Conservation (phyloP, 2,113 vertebrate genomes). For the Trichechus manatus region DNA sequence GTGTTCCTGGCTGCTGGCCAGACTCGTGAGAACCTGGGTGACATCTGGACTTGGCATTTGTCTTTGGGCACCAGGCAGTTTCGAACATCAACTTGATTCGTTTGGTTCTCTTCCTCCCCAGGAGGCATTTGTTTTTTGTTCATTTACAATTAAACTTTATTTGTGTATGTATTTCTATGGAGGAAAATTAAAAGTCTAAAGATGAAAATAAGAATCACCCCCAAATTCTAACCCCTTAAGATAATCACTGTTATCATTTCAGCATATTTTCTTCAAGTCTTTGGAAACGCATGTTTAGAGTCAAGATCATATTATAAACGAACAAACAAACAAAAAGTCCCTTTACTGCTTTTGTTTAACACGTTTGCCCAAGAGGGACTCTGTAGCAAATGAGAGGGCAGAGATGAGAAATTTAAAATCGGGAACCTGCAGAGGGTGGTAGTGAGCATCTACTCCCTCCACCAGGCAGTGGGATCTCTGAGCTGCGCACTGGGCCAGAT, state of each 20-base stretch:
- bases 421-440: accelerated
- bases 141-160: neutral
- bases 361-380: neutral
- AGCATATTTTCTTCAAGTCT: neutral
- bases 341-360: neutral
- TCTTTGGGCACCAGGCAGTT: neutral
- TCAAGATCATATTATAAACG: neutral
- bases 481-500: neutral
- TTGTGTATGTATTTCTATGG: neutral
- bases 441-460: neutral
- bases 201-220: neutral
- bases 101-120: neutral
- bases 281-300: neutral
- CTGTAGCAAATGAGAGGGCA: neutral
- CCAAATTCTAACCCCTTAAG: neutral
- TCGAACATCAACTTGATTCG: neutral
- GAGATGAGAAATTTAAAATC: neutral
- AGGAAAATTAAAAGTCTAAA: neutral
- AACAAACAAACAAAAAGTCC: neutral
- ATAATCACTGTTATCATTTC: neutral
- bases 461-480: accelerated
- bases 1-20: neutral
- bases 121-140: neutral
- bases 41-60: neutral
- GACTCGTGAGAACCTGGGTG: neutral